Conservation (phyloP, 2,797 vertebrate species). For the Helostoma temminkii region DNA sequence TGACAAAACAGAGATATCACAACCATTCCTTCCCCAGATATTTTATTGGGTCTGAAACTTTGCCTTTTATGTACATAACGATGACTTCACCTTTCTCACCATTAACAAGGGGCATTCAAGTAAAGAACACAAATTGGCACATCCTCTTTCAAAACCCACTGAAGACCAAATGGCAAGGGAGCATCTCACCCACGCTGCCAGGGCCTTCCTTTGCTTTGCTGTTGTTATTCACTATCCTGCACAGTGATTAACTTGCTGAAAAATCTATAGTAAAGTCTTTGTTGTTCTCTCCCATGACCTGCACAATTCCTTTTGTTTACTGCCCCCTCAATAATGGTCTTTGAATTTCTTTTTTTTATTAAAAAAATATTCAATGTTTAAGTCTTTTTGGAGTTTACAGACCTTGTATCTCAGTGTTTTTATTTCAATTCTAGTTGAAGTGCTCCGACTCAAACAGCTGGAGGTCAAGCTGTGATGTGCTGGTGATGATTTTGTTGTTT, state of each 20-base stretch:
- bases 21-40: neutral
- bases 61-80: conserved; percentile 38
- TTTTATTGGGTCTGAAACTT: conserved; percentile 21
- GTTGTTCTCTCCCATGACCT: conserved; percentile 70
- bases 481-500: conserved; percentile 12
- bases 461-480: conserved; percentile 10
- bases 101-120: conserved; percentile 56
- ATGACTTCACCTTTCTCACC: conserved; percentile 43
- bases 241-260: conserved; percentile 81
- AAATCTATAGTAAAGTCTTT: conserved; percentile 84
- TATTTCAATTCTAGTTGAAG: neutral
- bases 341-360: neutral
- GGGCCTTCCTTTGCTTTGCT: conserved; percentile 75
- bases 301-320: conserved; percentile 46
- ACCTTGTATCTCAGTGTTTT: conserved; percentile 19
- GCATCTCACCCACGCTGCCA: conserved; percentile 71
- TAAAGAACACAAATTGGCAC: conserved; percentile 68
- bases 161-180: conserved; percentile 72
- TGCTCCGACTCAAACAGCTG: conserved; percentile 7
- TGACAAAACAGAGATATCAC: neutral
- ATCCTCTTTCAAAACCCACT: conserved; percentile 78
- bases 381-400: conserved; percentile 15
- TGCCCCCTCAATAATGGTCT: conserved; percentile 41
- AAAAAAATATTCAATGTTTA: conserved; percentile 24
- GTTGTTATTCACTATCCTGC: conserved; percentile 72